phyloP scores from a whole-genome alignment of 2,113 vertebrate genomes.

The Stomatorhinus ivindoensis region DNA sequence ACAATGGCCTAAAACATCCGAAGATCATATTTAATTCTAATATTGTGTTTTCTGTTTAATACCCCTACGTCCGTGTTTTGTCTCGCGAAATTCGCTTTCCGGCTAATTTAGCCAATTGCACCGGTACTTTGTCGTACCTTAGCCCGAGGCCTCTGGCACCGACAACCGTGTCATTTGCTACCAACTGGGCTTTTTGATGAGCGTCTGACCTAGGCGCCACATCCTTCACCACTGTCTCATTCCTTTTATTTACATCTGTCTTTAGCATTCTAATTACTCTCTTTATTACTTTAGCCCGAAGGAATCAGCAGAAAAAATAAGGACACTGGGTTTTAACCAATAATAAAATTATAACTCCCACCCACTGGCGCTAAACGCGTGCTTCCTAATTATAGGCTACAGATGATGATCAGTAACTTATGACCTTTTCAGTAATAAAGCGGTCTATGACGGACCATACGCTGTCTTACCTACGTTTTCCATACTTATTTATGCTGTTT shows the following conservation, averaged over 20 bases:
- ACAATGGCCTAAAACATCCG: neutral
- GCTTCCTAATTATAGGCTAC: slow-evolving; percentile 35
- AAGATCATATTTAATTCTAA: neutral
- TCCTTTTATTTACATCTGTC: slow-evolving; percentile 99
- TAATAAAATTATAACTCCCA: slow-evolving; percentile 69
- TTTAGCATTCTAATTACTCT: slow-evolving; percentile 99
- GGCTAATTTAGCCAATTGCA: slow-evolving; percentile 70
- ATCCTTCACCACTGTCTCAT: slow-evolving; percentile 91
- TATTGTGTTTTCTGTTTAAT: neutral
- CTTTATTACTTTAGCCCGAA: slow-evolving; percentile 98
- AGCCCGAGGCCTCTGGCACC: slow-evolving; percentile 68
- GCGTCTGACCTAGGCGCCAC: slow-evolving; percentile 76
- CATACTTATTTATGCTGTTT: neutral
- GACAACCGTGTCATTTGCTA: slow-evolving; percentile 69
- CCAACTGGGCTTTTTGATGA: slow-evolving; percentile 76
- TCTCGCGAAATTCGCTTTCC: slow-evolving; percentile 49
- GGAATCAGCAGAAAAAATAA: slow-evolving; percentile 78
- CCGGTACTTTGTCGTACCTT: slow-evolving; percentile 56
- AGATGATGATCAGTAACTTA: slow-evolving; percentile 36
- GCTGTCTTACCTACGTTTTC: neutral
- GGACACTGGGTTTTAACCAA: slow-evolving; percentile 74
- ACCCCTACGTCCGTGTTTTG: neutral
- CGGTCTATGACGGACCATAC: neutral
- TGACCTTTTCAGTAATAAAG: slow-evolving; percentile 22
- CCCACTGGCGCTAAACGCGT: slow-evolving; percentile 50